These are phyloP conservation scores for Puntigrus tetrazona DNA, from an alignment of 2,113 vertebrate species.

Conservation along the genomic window DNA sequence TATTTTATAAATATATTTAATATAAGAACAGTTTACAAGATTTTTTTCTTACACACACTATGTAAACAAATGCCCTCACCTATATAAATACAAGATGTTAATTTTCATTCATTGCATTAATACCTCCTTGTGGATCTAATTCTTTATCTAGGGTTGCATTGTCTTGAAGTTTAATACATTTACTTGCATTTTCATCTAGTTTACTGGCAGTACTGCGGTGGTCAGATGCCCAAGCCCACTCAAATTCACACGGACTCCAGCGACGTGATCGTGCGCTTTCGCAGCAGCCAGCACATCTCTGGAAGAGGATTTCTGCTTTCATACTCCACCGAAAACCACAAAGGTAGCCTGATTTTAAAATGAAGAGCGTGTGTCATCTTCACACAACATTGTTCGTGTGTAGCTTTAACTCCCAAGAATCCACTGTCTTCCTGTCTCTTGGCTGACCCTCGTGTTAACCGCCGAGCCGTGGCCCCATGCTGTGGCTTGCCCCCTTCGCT, in stretches of 20 bases:
- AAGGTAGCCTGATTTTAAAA: slow-evolving; percentile 69
- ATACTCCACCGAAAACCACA: slow-evolving; percentile 80
- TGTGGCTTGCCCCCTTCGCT: neutral
- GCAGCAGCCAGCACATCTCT: slow-evolving; percentile 79
- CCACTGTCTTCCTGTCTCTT: neutral
- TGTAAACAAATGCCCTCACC: too few relatives aligned
- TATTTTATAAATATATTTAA: too few relatives aligned
- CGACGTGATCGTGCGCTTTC: slow-evolving; percentile 80
- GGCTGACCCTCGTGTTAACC: neutral
- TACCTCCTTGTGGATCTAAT: neutral
- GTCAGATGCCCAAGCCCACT: slow-evolving; percentile 62
- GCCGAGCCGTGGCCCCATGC: neutral
- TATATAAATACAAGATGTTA: too few relatives aligned
- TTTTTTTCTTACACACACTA: too few relatives aligned
- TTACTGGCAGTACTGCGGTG: slow-evolving; percentile 78
- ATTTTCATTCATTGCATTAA: neutral
- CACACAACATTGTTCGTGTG: neutral
- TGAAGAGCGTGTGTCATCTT: too few relatives aligned
- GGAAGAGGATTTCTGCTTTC: slow-evolving; percentile 85
- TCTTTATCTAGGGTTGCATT: neutral
- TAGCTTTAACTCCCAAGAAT: neutral
- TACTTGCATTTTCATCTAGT: slow-evolving; percentile 54
- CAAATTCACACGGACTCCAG: slow-evolving; percentile 73
- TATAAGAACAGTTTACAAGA: too few relatives aligned
- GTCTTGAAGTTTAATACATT: neutral